Evolutionary conservation across 2,888 invertebrate genomes (phyloP), one percentile per base, ranked within the genome.

Genomic region (Habroteleia sp.): DNA sequence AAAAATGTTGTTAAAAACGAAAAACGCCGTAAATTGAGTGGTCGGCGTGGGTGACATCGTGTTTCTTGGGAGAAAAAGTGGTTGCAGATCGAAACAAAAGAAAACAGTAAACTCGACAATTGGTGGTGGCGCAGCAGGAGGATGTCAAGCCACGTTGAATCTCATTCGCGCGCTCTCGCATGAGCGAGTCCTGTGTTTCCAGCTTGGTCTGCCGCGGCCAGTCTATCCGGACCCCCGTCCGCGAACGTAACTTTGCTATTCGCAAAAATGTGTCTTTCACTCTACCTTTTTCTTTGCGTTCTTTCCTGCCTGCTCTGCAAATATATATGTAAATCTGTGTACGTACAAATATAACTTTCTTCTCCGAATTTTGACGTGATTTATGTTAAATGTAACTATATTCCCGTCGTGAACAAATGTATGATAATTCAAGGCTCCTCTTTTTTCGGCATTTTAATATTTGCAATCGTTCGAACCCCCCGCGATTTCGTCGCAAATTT

Each of bases 91-190:
- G 78, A 80, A 79, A 84, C 82, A 82, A 84, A 80, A 78, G 81
- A 75, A 80, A 42, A 76, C 80, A 81, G 80, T 77, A 78, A 75
- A 81, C 78, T 81, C 75, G 72, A 80, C 80, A 79, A 80, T 80
- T 78, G 80, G 77, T 69, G 72, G 68, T 63, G 66, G 76, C 81
- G 76, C 76, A 75, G 73, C 79, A 69, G 77, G 48, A 72, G 72
- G 77, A 78, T 73, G 74, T 73, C 44, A 20, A 56, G 35, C 74
- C 23, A 27, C 66, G 76, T 75, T 78, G 82, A 83, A 84, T 85
- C 82, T 85, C 85, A 81, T 84, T 84, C 83, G 81, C 82, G 80
- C 83, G 81, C 80, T 82, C 77, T 80, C 82, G 83, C 83, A 82
- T 82, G 79, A 82, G 63, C 79, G 80, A 79, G 52, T 50, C 72